A percentile compares a stretch with the other conserved stretches of the same genome.
These are phyloP conservation scores for Agrochola lychnidis DNA, from an alignment of 2,888 invertebrate species.

Conservation along the genomic window DNA sequence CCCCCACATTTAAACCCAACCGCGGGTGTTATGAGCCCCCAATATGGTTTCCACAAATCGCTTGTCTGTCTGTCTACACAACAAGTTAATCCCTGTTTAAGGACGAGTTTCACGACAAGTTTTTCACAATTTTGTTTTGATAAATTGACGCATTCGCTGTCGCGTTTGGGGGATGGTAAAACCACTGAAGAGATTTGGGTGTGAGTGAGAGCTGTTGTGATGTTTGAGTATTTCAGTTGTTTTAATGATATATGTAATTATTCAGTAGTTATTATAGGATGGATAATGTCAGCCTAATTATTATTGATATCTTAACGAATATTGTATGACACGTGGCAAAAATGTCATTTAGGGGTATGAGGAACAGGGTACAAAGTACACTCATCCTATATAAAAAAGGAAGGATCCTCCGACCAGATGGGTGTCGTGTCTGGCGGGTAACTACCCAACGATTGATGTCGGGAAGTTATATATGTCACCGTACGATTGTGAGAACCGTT, in stretches of 20 bases:
- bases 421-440: no score
- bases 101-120: conserved; percentile 36
- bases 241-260: background rate
- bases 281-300: background rate
- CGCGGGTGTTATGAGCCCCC: conserved; percentile 60
- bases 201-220: background rate
- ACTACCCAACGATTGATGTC: no score
- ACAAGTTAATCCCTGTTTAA: conserved; percentile 64
- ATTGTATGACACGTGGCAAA: background rate
- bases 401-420: no score
- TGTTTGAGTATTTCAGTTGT: background rate
- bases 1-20: conserved; percentile 56
- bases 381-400: no score
- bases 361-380: no score
- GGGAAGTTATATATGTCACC: no score
- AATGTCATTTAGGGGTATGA: no score
- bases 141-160: conserved; percentile 41
- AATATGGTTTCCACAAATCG: conserved; percentile 66
- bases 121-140: conserved; percentile 54
- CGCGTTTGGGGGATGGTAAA: conserved; percentile 3
- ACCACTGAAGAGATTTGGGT: conserved; percentile 6
- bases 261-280: background rate
- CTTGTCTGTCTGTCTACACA: conserved; percentile 62
- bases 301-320: no score
- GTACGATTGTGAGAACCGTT: no score